phyloP scores from a whole-genome alignment of 1,140 invertebrate species.

The Pseudomyrmex dendroicus region DNA sequence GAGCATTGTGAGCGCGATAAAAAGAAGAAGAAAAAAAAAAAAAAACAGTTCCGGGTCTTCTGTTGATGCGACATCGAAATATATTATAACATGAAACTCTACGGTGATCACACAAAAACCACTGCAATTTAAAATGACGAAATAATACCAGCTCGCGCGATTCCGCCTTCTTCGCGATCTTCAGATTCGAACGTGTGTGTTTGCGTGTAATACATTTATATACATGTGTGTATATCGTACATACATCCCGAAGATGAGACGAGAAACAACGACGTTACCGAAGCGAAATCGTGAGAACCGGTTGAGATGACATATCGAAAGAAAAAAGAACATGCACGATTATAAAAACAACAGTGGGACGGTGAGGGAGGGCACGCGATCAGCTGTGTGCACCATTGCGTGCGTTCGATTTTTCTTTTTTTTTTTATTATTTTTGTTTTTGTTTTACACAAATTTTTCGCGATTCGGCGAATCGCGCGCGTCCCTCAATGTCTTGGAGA shows the following conservation, averaged over 20 bases:
- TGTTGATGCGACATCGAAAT: not conserved
- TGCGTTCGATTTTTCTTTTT: too few relatives aligned
- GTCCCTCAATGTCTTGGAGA: not conserved
- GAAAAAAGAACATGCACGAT: conserved; percentile 55
- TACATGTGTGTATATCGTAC: too few relatives aligned
- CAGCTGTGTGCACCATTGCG: not conserved
- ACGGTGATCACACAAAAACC: conserved; percentile 55
- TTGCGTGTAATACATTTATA: too few relatives aligned
- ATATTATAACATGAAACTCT: conserved; percentile 12
- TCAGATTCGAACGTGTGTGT: not conserved
- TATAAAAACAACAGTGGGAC: conserved; percentile 30
- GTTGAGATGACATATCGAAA: conserved; percentile 53
- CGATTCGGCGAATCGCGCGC: conserved; percentile 9
- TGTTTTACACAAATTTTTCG: too few relatives aligned
- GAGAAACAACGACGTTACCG: conserved; percentile 8
- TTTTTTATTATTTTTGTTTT: too few relatives aligned
- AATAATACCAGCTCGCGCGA: conserved; percentile 24
- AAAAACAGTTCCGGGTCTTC: not conserved
- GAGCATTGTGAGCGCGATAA: not conserved
- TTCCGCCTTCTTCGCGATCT: conserved; percentile 3
- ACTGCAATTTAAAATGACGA: conserved; percentile 32
- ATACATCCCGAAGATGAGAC: too few relatives aligned
- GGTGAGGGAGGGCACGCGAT: not conserved
- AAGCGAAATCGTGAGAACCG: conserved; percentile 48
- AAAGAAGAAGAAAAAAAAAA: not conserved